A percentile compares a stretch with the other conserved stretches of the same genome.
Evolutionary conservation across 1,140 invertebrate genomes (phyloP).

Genomic region (Panonychus citri): DNA sequence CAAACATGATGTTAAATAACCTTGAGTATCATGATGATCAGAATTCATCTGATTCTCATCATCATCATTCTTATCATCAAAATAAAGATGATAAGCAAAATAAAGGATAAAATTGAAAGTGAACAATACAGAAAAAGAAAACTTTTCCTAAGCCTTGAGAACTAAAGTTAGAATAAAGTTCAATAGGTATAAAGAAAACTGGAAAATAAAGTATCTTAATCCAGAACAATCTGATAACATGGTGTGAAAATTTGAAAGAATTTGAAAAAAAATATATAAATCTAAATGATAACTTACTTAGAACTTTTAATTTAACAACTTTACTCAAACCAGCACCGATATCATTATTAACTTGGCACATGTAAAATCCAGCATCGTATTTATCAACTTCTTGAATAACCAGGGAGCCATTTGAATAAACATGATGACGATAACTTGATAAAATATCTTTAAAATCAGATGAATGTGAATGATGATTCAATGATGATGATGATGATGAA

Average conservation of each 20-base stretch:
- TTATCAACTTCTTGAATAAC: conserved; percentile 21
- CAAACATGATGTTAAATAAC: no score
- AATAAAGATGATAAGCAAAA: no score
- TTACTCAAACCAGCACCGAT: conserved; percentile 37
- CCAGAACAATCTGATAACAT: no score
- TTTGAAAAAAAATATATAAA: not conserved
- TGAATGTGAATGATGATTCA: conserved; percentile 1
- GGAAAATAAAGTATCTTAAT: no score
- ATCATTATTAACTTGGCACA: conserved; percentile 34
- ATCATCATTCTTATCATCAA: no score
- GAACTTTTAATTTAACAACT: conserved; percentile 34
- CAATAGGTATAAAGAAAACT: no score
- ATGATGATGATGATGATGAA: not conserved
- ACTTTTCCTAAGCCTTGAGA: no score
- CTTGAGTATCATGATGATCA: no score
- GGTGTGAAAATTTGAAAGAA: not conserved
- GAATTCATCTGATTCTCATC: no score
- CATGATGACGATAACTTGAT: conserved; percentile 46
- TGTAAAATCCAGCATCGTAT: conserved; percentile 27
- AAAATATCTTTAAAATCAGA: conserved; percentile 14
- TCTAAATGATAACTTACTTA: conserved; percentile 6
- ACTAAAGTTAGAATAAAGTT: no score
- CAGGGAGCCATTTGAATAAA: conserved; percentile 34
- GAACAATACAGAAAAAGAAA: no score
- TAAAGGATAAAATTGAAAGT: no score